These are phyloP conservation scores for Oscheius sp. DNA, from an alignment of 1,140 invertebrate genomes.

Conservation along the genomic window DNA sequence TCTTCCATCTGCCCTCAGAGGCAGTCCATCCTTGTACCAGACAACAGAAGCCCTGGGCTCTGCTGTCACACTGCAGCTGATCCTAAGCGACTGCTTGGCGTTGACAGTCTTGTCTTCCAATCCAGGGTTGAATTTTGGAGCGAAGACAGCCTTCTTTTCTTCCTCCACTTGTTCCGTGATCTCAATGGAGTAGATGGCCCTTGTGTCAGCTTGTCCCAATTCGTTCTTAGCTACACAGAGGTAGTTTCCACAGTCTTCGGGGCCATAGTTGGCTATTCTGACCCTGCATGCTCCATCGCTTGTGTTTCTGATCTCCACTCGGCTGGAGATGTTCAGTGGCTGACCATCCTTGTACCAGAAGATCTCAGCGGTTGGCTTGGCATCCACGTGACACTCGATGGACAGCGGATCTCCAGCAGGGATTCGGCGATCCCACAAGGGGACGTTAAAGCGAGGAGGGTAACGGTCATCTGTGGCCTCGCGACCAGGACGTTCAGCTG, in stretches of 20 bases:
- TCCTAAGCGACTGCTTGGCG: slow-evolving; percentile 42
- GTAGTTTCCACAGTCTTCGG: slow-evolving; percentile 85
- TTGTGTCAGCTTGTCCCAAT: slow-evolving; percentile 78
- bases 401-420: slow-evolving; percentile 52
- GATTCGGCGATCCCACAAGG: slow-evolving; percentile 56
- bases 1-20: slow-evolving; percentile 72
- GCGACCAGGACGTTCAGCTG: not conserved
- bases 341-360: slow-evolving; percentile 45
- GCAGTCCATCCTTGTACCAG: slow-evolving; percentile 79
- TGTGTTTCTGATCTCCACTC: slow-evolving; percentile 72
- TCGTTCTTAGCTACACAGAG: slow-evolving; percentile 88
- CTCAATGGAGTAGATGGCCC: slow-evolving; percentile 79
- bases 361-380: slow-evolving; percentile 58
- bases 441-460: slow-evolving; percentile 59
- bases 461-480: slow-evolving; percentile 48
- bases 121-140: slow-evolving; percentile 58
- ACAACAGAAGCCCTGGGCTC: slow-evolving; percentile 47
- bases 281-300: slow-evolving; percentile 84
- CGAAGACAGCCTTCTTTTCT: slow-evolving; percentile 40
- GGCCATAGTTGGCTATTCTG: slow-evolving; percentile 79
- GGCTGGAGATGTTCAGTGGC: slow-evolving; percentile 71
- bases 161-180: slow-evolving; percentile 53
- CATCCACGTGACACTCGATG: slow-evolving; percentile 61
- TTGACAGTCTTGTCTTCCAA: slow-evolving; percentile 46
- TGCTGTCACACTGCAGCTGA: slow-evolving; percentile 45